Evolutionary conservation across 2,888 invertebrate genomes (phyloP).

Genomic region (Melikaiella ostensackeni): DNA sequence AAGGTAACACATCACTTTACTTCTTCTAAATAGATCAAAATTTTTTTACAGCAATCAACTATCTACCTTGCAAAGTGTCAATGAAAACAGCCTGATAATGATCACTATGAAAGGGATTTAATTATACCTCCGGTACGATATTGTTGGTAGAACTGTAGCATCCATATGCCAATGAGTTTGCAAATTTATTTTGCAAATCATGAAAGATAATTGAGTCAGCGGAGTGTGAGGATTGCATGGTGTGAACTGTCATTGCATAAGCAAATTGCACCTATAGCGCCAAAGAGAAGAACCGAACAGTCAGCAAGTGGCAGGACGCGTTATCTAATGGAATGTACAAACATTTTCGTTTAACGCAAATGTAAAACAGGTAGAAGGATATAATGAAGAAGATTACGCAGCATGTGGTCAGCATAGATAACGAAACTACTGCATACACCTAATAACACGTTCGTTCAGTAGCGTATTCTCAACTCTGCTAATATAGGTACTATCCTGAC

Average conservation of each 20-base stretch:
- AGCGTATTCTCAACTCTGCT: conserved; percentile 54
- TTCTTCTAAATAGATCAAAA: too few relatives aligned
- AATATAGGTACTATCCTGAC: conserved; percentile 60
- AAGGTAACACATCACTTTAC: too few relatives aligned
- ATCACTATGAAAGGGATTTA: neutral
- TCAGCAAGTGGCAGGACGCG: conserved; percentile 33
- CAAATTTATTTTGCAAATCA: neutral
- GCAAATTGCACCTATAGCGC: neutral
- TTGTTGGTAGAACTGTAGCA: neutral
- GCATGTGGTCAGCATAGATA: conserved; percentile 74
- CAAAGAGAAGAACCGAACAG: conserved; percentile 30
- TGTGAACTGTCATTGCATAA: conserved; percentile 14
- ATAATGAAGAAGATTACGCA: conserved; percentile 73
- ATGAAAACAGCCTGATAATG: neutral
- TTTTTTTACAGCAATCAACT: conserved; percentile 1
- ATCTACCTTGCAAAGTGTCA: neutral
- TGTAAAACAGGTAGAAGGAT: conserved; percentile 67
- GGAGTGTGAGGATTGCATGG: neutral
- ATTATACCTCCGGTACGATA: neutral
- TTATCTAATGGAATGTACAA: conserved; percentile 60
- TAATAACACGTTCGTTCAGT: conserved; percentile 46
- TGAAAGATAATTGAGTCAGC: conserved; percentile 12
- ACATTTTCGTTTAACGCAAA: conserved; percentile 73
- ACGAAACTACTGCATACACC: conserved; percentile 60
- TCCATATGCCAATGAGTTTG: neutral